A percentile compares a stretch with the other conserved stretches of the same genome.
phyloP scores from a whole-genome alignment of 2,888 invertebrate genomes.

The Metalampra italica region DNA sequence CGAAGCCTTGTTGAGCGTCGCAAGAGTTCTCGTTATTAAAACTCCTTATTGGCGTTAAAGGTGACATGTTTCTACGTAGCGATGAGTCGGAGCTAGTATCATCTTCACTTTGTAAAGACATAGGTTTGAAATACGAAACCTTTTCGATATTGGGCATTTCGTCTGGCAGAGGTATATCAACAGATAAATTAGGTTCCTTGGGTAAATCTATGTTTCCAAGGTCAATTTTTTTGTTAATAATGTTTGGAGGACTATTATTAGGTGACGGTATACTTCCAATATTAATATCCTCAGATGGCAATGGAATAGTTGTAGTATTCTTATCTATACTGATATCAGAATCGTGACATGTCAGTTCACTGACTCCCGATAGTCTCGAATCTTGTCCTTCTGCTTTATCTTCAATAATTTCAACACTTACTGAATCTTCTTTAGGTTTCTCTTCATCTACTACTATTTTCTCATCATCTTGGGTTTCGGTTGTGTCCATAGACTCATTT shows the following conservation, averaged over 20 bases:
- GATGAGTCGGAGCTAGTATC: constrained; percentile 67
- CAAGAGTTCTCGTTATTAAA: constrained; percentile 70
- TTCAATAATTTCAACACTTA: constrained; percentile 20
- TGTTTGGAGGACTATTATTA: constrained; percentile 67
- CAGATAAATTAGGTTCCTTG: constrained; percentile 37
- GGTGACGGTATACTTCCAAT: constrained; percentile 48
- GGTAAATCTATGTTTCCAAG: constrained; percentile 56
- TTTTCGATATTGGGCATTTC: constrained; percentile 39
- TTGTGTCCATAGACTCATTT: constrained; percentile 42
- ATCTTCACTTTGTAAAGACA: constrained; percentile 48
- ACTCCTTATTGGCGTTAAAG: constrained; percentile 67
- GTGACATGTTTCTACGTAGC: constrained; percentile 66
- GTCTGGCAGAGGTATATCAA: constrained; percentile 49
- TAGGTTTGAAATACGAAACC: constrained; percentile 52
- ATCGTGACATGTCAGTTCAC: constrained; percentile 48
- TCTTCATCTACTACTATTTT: constrained; percentile 46
- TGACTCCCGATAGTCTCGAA: constrained; percentile 76
- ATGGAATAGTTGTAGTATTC: constrained; percentile 35
- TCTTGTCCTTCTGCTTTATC: constrained; percentile 67
- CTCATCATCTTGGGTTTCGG: constrained; percentile 27
- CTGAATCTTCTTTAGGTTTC: constrained; percentile 34
- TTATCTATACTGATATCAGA: constrained; percentile 48
- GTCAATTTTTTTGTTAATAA: constrained; percentile 39
- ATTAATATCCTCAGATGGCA: constrained; percentile 57
- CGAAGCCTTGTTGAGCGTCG: constrained; percentile 70